phyloP scores from a whole-genome alignment of 2,797 vertebrate species.

The Echeneis naucrates region DNA sequence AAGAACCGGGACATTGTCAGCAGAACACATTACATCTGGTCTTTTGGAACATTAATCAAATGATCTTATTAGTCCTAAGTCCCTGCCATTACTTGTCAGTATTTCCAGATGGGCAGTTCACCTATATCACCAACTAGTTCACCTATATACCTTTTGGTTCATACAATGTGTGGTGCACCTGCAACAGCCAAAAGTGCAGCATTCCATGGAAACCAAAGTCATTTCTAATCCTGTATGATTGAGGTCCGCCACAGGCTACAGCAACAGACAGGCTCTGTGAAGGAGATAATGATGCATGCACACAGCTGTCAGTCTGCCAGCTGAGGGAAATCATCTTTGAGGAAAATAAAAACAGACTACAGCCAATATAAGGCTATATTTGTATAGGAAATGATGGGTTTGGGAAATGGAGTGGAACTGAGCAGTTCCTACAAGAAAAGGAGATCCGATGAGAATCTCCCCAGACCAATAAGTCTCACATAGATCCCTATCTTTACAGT shows the following conservation, averaged over 20 bases:
- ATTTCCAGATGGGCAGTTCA: constrained; percentile 19
- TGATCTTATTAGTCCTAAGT: constrained; percentile 31
- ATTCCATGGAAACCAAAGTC: constrained; percentile 56
- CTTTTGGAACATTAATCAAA: constrained; percentile 41
- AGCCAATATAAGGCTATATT: constrained; percentile 70
- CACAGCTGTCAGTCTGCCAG: constrained; percentile 78
- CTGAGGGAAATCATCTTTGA: constrained; percentile 72
- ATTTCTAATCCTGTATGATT: constrained; percentile 71
- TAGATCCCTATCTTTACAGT: constrained; percentile 32
- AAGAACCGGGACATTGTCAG: constrained; percentile 46
- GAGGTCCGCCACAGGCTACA: constrained; percentile 78
- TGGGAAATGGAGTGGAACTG: constrained; percentile 65
- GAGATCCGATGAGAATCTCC: constrained; percentile 47
- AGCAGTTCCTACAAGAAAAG: constrained; percentile 46
- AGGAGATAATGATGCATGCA: constrained; percentile 79
- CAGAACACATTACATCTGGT: constrained; percentile 37
- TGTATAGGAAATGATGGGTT: constrained; percentile 75
- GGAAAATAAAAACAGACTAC: constrained; percentile 74
- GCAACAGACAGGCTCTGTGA: constrained; percentile 73
- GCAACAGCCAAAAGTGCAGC: constrained; percentile 45
- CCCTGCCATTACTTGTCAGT: constrained; percentile 39
- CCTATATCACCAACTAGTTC: constrained; percentile 33
- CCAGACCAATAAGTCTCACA: constrained; percentile 33
- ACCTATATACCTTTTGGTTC: constrained; percentile 37
- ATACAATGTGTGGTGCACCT: constrained; percentile 49